Percentiles rank a stretch among this genome's conserved stretches.
phyloP scores from a whole-genome alignment of 2,113 vertebrate species.

The Eidolon helvum region DNA sequence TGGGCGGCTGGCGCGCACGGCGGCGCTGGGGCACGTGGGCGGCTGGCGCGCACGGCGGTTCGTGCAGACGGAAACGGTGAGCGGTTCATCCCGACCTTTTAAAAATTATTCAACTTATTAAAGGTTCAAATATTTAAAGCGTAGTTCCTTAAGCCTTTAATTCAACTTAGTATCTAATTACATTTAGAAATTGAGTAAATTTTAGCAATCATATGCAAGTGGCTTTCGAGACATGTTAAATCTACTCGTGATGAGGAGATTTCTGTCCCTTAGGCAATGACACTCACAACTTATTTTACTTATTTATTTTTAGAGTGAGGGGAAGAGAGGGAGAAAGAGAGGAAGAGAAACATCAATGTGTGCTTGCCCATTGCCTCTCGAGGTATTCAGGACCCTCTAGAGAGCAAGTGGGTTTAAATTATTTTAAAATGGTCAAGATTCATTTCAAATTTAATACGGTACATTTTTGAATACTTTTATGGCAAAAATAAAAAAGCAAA shows the following conservation, averaged over 20 bases:
- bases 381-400: no score
- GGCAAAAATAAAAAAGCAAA: neutral
- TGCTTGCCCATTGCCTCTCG: no score
- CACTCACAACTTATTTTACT: neutral
- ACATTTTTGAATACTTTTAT: neutral
- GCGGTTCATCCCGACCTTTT: neutral
- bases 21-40: rapidly evolving
- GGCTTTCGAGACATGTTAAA: neutral
- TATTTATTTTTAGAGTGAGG: no score
- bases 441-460: neutral
- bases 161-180: neutral
- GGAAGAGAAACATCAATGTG: no score
- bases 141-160: neutral
- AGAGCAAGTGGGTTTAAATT: no score
- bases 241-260: neutral
- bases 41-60: neutral
- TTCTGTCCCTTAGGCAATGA: neutral
- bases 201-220: neutral
- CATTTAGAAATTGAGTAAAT: neutral
- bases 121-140: neutral
- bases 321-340: no score
- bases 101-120: neutral
- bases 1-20: no score
- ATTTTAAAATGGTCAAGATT: neutral
- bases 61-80: neutral